These are phyloP conservation scores for Acanthopleura granulata DNA, from an alignment of 2,888 invertebrate species.

Conservation along the genomic window DNA sequence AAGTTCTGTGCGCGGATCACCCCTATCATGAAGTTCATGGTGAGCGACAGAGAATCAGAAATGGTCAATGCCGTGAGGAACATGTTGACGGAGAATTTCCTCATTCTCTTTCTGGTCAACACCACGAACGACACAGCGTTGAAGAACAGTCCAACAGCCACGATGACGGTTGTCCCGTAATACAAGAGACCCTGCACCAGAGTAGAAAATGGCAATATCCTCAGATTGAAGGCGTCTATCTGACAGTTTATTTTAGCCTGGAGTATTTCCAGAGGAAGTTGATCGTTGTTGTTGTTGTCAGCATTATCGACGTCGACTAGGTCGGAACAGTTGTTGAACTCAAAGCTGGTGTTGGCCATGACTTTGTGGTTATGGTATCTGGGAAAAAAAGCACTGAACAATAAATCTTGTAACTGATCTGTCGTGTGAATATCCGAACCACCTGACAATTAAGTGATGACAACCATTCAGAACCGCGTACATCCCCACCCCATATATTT, in stretches of 20 bases:
- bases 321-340: too few relatives aligned
- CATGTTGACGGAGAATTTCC: constrained; percentile 41
- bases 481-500: too few relatives aligned
- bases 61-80: constrained; percentile 45
- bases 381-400: too few relatives aligned
- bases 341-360: too few relatives aligned
- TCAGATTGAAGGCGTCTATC: constrained; percentile 39
- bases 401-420: too few relatives aligned
- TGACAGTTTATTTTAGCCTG: constrained; percentile 30
- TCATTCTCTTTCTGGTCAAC: constrained; percentile 41
- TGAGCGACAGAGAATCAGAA: constrained; percentile 41
- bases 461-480: too few relatives aligned
- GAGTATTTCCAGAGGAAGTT: background rate
- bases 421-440: too few relatives aligned
- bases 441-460: too few relatives aligned
- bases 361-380: too few relatives aligned
- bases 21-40: constrained; percentile 52
- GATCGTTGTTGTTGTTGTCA: background rate
- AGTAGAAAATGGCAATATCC: constrained; percentile 41
- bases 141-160: constrained; percentile 37
- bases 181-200: constrained; percentile 42
- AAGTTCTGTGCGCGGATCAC: constrained; percentile 46
- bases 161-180: constrained; percentile 44
- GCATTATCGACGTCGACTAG: background rate
- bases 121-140: constrained; percentile 44